Evolutionary conservation across 2,113 vertebrate genomes (phyloP).

Genomic region (Oryzias curvinotus): DNA sequence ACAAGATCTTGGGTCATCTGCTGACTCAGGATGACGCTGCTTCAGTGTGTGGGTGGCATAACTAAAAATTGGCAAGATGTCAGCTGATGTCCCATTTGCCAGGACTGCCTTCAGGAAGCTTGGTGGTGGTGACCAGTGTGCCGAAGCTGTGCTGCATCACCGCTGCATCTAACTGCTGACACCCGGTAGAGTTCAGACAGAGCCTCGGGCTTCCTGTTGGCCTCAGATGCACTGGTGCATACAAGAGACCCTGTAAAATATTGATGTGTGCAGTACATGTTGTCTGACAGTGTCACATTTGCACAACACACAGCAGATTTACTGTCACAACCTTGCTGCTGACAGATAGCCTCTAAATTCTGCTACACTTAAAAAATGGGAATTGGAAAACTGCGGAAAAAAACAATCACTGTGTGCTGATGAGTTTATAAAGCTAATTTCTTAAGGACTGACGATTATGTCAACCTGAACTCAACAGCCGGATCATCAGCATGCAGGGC

Average conservation of each 20-base stretch:
- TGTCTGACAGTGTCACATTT: conserved; percentile 32
- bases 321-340: background rate
- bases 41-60: conserved; percentile 6
- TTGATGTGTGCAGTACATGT: conserved; percentile 33
- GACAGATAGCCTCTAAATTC: background rate
- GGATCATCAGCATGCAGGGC: background rate
- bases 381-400: no score
- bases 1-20: conserved; percentile 26
- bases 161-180: conserved; percentile 22
- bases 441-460: background rate
- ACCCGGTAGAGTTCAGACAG: conserved; percentile 31
- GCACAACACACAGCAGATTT: conserved; percentile 16
- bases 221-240: conserved; percentile 31
- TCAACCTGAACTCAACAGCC: background rate
- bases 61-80: conserved; percentile 1
- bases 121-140: conserved; percentile 22
- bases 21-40: conserved; percentile 29
- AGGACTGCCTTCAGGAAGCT: conserved; percentile 35
- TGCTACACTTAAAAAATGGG: background rate
- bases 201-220: conserved; percentile 22
- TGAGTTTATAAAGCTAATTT: no score
- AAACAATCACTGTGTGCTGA: no score
- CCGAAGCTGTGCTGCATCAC: conserved; percentile 33
- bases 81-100: conserved; percentile 21
- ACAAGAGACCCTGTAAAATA: conserved; percentile 43